Evolutionary conservation across 2,888 invertebrate genomes (phyloP), one percentile per base, ranked within the genome.

Genomic region (Steinernema carpocapsae): DNA sequence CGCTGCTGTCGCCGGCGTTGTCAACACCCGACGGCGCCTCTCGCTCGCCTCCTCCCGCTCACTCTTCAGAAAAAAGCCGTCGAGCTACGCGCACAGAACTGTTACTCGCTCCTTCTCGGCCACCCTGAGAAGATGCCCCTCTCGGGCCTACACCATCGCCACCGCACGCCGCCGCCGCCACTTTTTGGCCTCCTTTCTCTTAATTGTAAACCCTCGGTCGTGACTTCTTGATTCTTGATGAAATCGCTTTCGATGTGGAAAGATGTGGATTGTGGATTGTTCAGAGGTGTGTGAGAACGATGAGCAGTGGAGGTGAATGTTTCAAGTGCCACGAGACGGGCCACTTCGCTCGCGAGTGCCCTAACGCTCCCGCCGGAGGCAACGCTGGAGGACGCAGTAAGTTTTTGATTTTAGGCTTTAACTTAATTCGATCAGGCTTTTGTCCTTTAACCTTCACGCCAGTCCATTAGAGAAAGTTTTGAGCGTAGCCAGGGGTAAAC

Each of bases 301-400:
- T 75, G 75, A 75, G 75, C 72, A 45, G 72, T 45, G 71, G 72
- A 56, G 74, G 72, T 75, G 80, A 79, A 74, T 85, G 84, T 79
- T 85, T 79, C 78, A 80, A 80, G 76, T 85, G 84, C 80, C 80
- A 84, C 76, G 77, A 83, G 78, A 72, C 75, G 43, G 85, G 84
- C 71, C 84, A 86, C 77, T 82, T 85, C 78, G 83, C 85, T 46
- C 81, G 86, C 71, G 86, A 85, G 45, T 86, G 86, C 77, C 77
- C 82, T 24, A 77, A 83, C 73, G 74, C 77, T 12, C 64, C 64
- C 7, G 17, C 17, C 32, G 64, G 64, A 64, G 64, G 64, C 19
- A n/a, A 19, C 48, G 48, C 17, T 32, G 64, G 32, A 29, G 64
- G 64, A 64, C 64, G 64, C 32, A 64, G 64, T 64, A 64, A 64